Evolutionary conservation across 2,888 invertebrate genomes (phyloP).

Genomic region (Colletes collaris): DNA sequence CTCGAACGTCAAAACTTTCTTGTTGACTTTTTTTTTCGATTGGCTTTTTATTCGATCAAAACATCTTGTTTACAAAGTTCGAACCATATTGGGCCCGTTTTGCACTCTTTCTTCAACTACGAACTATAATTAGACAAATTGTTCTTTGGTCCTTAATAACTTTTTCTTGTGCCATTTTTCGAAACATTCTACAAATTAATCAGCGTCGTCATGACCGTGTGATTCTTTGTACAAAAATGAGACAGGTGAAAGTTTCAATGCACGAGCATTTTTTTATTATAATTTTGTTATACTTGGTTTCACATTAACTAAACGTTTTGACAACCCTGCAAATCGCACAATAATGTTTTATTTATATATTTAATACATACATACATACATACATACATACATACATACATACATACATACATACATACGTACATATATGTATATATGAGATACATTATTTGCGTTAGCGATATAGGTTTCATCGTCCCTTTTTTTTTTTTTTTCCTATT

Average conservation of each 20-base stretch:
- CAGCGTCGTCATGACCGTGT: not conserved
- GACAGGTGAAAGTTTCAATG: too few relatives aligned
- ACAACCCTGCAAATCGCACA: not conserved
- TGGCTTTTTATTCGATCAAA: not conserved
- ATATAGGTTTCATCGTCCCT: not conserved
- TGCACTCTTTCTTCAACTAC: not conserved
- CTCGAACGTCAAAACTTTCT: constrained; percentile 74
- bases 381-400: too few relatives aligned
- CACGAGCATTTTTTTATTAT: too few relatives aligned
- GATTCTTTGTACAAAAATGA: not conserved
- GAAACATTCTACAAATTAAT: constrained; percentile 2
- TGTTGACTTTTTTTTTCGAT: not conserved
- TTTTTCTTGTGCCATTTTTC: not conserved
- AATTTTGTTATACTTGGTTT: too few relatives aligned
- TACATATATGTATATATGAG: too few relatives aligned
- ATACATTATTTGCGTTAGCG: not conserved
- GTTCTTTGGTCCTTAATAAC: not conserved
- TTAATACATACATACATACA: not conserved
- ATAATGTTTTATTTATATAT: not conserved
- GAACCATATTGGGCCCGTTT: too few relatives aligned
- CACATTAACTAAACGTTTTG: not conserved
- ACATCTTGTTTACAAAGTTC: too few relatives aligned
- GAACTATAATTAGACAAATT: not conserved
- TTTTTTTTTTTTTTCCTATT: not conserved
- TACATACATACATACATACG: too few relatives aligned